Evolutionary conservation across 2,113 vertebrate genomes (phyloP).

Genomic region (Mormyrus lacerda): DNA sequence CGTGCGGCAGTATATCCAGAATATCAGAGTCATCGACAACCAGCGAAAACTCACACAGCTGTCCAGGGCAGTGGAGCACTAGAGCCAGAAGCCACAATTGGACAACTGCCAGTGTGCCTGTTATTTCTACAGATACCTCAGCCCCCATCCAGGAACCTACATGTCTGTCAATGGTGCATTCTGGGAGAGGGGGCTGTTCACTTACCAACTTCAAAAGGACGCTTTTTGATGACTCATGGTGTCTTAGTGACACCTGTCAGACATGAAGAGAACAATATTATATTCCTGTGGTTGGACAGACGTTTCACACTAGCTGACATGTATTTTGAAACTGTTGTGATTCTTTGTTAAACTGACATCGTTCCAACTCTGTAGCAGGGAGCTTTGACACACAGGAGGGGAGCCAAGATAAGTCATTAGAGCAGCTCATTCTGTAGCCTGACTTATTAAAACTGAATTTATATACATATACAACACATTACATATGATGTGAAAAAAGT

Average conservation of each 20-base stretch:
- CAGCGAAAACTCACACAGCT: slow-evolving; percentile 81
- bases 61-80: slow-evolving; percentile 71
- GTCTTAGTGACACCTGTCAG: not conserved
- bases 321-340: not conserved
- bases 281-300: not conserved
- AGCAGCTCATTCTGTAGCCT: slow-evolving; percentile 26
- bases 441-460: not conserved
- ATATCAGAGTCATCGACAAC: slow-evolving; percentile 82
- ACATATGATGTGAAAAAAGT: slow-evolving; percentile 22
- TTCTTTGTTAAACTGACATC: not conserved
- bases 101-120: not conserved
- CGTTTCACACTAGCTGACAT: not conserved
- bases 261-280: not conserved
- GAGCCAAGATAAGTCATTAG: not conserved
- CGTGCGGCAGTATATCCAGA: slow-evolving; percentile 74
- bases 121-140: not conserved
- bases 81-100: not conserved
- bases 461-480: slow-evolving; percentile 26
- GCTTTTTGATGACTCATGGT: not conserved
- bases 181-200: not conserved
- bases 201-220: not conserved
- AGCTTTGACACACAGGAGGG: not conserved
- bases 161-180: not conserved
- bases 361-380: not conserved
- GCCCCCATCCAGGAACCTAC: not conserved